Evolutionary conservation across 2,888 invertebrate species (phyloP).

Genomic region (Leptarthrus brevirostris): DNA sequence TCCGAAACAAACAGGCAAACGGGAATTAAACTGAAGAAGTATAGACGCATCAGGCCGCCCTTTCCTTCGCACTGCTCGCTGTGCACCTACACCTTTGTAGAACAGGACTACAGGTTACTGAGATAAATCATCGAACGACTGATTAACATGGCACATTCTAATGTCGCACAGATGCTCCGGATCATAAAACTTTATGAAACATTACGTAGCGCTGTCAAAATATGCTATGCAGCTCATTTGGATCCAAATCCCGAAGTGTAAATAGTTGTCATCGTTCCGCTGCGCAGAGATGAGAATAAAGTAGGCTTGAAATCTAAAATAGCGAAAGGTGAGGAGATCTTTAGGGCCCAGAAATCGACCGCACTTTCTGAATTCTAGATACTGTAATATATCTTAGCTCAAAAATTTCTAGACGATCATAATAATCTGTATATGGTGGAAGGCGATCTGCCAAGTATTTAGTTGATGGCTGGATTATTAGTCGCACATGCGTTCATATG

Average conservation of each 20-base stretch:
- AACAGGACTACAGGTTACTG: slow-evolving; percentile 5
- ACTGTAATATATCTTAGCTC: slow-evolving; percentile 34
- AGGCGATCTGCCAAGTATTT: slow-evolving; percentile 39
- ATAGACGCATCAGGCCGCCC: neutral
- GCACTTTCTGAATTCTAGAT: too few species aligned
- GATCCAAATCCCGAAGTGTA: slow-evolving; percentile 12
- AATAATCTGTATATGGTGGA: slow-evolving; percentile 27
- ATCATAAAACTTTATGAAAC: slow-evolving; percentile 49
- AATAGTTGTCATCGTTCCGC: slow-evolving; percentile 30
- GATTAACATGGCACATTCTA: slow-evolving; percentile 43
- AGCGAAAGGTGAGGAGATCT: neutral
- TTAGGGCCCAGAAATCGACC: neutral
- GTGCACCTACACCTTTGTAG: slow-evolving; percentile 9
- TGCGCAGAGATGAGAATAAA: neutral
- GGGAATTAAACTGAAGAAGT: slow-evolving; percentile 12
- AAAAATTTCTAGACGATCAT: slow-evolving; percentile 38
- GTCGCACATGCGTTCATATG: too few species aligned
- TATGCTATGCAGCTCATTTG: slow-evolving; percentile 45
- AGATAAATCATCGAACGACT: slow-evolving; percentile 36
- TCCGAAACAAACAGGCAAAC: neutral
- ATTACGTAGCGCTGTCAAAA: slow-evolving; percentile 38
- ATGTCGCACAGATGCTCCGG: slow-evolving; percentile 18
- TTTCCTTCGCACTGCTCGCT: neutral
- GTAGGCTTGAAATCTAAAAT: neutral
- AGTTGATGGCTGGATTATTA: slow-evolving; percentile 12